A percentile compares a stretch with the other conserved stretches of the same genome.
These are phyloP conservation scores for Polyommatus iphigenia DNA, from an alignment of 2,888 invertebrate genomes.

Conservation along the genomic window DNA sequence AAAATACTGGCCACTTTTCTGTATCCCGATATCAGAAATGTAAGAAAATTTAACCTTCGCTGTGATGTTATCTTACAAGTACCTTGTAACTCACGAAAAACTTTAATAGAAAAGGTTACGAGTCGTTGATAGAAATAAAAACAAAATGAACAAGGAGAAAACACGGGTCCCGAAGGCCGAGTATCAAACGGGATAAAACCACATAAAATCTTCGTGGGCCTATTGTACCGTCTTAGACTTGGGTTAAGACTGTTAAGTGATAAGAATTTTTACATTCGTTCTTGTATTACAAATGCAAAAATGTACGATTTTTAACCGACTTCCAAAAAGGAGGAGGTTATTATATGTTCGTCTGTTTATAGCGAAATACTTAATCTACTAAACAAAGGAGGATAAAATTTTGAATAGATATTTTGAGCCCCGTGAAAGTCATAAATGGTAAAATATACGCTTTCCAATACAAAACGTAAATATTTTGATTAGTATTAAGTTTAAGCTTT, in stretches of 20 bases:
- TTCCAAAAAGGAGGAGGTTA: too few species aligned
- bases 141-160: neutral
- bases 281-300: too few species aligned
- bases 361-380: too few species aligned
- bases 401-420: too few species aligned
- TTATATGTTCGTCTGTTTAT: too few species aligned
- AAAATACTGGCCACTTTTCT: too few species aligned
- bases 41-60: neutral
- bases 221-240: neutral
- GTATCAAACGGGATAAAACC: neutral
- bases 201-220: neutral
- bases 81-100: neutral
- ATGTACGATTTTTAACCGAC: too few species aligned
- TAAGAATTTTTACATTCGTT: neutral
- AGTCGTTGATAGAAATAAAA: constrained; percentile 6
- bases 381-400: too few species aligned
- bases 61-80: neutral
- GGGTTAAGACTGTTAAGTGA: neutral
- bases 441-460: too few species aligned
- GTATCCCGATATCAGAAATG: neutral
- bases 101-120: constrained; percentile 11
- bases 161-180: neutral
- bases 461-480: too few species aligned
- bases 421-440: too few species aligned
- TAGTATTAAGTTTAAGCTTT: too few species aligned